phyloP scores from a whole-genome alignment of 1,140 invertebrate genomes.

The Drosophila sp. region DNA sequence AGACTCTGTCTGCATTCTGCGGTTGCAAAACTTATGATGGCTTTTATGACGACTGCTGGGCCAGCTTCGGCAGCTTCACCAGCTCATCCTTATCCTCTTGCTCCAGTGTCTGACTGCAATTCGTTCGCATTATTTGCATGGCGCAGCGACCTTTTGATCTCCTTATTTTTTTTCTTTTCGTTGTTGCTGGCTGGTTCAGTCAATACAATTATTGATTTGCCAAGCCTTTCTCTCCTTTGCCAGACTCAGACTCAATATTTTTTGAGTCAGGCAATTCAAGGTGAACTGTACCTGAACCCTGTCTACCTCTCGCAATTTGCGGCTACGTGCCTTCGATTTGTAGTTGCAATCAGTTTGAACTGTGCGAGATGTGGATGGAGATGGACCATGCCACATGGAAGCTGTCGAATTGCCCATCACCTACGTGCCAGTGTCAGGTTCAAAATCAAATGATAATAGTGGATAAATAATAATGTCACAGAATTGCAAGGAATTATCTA shows the following conservation, averaged over 20 bases:
- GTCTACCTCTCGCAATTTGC: conserved; percentile 53
- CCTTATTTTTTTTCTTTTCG: not conserved
- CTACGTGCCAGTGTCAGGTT: conserved; percentile 54
- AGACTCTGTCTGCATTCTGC: conserved; percentile 26
- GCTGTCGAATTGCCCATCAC: conserved; percentile 10
- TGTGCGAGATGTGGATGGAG: conserved; percentile 25
- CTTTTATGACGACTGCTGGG: conserved; percentile 28
- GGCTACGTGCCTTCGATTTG: conserved; percentile 64
- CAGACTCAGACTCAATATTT: not conserved
- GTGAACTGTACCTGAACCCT: conserved; percentile 55
- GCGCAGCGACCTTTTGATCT: conserved; percentile 72
- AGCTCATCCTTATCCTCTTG: conserved; percentile 17
- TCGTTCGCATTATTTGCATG: conserved; percentile 51
- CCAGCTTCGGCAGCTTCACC: not conserved
- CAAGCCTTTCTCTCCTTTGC: conserved; percentile 36
- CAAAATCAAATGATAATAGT: conserved; percentile 7
- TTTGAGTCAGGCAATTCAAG: conserved; percentile 28
- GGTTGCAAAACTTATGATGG: conserved; percentile 33
- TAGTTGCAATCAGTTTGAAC: conserved; percentile 75
- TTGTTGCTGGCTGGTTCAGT: conserved; percentile 56
- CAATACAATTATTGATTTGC: conserved; percentile 80
- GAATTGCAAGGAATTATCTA: no score
- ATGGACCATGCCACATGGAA: conserved; percentile 29
- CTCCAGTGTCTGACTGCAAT: conserved; percentile 30
- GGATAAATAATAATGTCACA: not conserved